phyloP scores from a whole-genome alignment of 92 coral and sea anemone species.

The Palythoa caribaeorum region DNA sequence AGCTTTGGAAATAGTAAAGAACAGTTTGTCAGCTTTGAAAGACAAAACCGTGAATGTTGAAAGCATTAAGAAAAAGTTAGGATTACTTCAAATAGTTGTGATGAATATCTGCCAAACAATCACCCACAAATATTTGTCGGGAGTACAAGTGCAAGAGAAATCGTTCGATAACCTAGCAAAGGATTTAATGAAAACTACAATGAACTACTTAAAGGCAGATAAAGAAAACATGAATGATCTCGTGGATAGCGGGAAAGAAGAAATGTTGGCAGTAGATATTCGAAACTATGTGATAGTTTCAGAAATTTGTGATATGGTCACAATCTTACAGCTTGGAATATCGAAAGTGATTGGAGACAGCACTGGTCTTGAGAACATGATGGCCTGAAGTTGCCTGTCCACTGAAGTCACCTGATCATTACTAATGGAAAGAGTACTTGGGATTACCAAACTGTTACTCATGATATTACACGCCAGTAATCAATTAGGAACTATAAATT shows the following conservation, averaged over 20 bases:
- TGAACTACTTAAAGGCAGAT: neutral
- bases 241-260: slow-evolving; percentile 29
- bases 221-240: slow-evolving; percentile 21
- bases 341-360: neutral
- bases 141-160: neutral
- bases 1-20: slow-evolving; percentile 25
- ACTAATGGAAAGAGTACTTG: too few relatives aligned
- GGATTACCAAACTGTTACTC: too few relatives aligned
- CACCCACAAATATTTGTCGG: neutral
- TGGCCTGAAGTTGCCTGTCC: too few relatives aligned
- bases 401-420: too few relatives aligned
- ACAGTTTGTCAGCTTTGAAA: neutral
- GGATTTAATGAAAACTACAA: neutral
- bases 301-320: slow-evolving; percentile 1
- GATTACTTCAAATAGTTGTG: neutral
- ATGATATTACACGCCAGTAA: too few relatives aligned
- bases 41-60: neutral
- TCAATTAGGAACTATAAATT: too few relatives aligned
- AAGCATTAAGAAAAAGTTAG: neutral
- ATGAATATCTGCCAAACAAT: slow-evolving; percentile 5
- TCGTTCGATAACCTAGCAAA: neutral
- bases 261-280: slow-evolving; percentile 7
- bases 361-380: neutral
- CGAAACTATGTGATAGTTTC: slow-evolving; percentile 29
- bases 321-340: neutral